phyloP scores from a whole-genome alignment of 2,888 invertebrate genomes.

The Sphaerophoria rueppellii region DNA sequence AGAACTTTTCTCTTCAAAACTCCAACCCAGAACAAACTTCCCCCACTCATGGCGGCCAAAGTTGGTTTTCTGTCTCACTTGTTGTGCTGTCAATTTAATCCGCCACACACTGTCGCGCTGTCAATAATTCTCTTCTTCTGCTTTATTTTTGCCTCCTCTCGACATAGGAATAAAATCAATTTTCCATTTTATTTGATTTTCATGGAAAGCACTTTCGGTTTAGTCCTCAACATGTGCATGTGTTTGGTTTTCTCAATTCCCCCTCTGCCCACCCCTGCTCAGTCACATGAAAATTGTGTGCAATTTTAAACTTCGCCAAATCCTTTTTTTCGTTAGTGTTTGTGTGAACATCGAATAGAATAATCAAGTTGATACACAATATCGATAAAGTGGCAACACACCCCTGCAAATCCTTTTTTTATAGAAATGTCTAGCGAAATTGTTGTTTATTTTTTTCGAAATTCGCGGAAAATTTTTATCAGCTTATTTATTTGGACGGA shows the following conservation, averaged over 20 bases:
- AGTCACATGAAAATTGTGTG: conserved; percentile 67
- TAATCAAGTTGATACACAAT: conserved; percentile 68
- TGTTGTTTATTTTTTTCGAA: conserved; percentile 55
- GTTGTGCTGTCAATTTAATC: conserved; percentile 71
- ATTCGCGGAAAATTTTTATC: conserved; percentile 38
- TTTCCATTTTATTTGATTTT: conserved; percentile 72
- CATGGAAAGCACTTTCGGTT: conserved; percentile 70
- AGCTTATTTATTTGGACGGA: background rate
- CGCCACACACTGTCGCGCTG: conserved; percentile 71
- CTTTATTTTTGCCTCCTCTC: no score
- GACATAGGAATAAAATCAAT: conserved; percentile 65
- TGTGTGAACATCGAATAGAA: conserved; percentile 49
- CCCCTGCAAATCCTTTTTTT: conserved; percentile 14
- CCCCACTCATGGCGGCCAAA: background rate
- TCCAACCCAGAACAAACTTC: background rate
- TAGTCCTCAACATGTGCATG: background rate
- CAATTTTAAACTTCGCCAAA: conserved; percentile 61
- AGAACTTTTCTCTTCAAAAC: background rate
- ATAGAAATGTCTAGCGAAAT: conserved; percentile 44
- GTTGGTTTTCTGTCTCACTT: conserved; percentile 60
- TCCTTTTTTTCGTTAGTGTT: conserved; percentile 1
- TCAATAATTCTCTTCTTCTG: conserved; percentile 66
- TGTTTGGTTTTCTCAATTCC: background rate
- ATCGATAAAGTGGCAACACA: conserved; percentile 54
- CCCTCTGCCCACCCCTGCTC: background rate